Percentiles rank a stretch among this genome's conserved stretches.
Conservation (phyloP, 2,113 vertebrate genomes). For the Abramis brama region DNA sequence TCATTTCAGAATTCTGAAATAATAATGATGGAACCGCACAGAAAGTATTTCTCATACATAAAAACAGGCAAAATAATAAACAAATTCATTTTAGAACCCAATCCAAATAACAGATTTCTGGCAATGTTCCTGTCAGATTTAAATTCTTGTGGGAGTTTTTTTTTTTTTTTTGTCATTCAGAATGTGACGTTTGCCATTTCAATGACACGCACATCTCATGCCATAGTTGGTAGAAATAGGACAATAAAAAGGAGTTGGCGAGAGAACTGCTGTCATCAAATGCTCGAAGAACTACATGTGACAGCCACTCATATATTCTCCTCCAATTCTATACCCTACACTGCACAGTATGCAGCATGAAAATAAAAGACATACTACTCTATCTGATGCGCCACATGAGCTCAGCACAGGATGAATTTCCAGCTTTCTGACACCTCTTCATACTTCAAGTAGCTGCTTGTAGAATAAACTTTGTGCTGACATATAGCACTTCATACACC, state of each 20-base stretch:
- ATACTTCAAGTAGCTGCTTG: conserved; percentile 18
- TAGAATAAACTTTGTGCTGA: not conserved
- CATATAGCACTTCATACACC: not conserved
- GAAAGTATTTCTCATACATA: not conserved
- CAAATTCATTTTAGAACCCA: not conserved
- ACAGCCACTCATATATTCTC: conserved; percentile 18
- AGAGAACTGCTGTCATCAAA: conserved; percentile 21
- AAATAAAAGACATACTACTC: conserved; percentile 13
- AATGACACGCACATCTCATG: not conserved
- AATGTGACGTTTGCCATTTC: conserved; percentile 14
- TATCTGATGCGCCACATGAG: not conserved
- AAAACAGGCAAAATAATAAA: not conserved
- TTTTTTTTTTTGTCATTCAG: not conserved
- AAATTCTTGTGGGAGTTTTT: not conserved
- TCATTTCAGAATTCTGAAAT: not conserved
- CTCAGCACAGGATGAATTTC: conserved; percentile 17
- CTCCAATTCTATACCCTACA: conserved; percentile 19
- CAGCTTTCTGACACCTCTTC: conserved; percentile 19
- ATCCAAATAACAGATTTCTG: not conserved
- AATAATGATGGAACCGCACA: not conserved
- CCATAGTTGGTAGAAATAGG: not conserved
- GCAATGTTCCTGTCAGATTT: not conserved
- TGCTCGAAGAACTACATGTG: not conserved
- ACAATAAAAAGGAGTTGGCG: not conserved
- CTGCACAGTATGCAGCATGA: conserved; percentile 28